phyloP scores from a whole-genome alignment of 2,113 vertebrate species.

The Tupaia tana region DNA sequence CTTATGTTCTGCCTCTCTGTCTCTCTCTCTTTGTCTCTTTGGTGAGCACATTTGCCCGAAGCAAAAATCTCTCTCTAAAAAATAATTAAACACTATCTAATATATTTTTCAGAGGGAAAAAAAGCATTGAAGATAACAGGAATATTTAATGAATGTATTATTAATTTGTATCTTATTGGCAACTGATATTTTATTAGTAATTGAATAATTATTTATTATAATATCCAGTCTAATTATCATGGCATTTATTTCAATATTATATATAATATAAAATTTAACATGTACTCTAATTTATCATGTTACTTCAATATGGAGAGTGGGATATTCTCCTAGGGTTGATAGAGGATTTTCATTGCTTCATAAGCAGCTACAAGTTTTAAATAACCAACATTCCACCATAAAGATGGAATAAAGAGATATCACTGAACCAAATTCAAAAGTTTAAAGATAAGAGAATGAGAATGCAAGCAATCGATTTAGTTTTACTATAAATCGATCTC shows the following conservation, averaged over 20 bases:
- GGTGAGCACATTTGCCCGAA: too few species aligned
- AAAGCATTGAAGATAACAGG: neutral
- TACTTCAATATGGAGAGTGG: neutral
- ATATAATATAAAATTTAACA: neutral
- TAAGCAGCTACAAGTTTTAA: neutral
- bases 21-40: too few species aligned
- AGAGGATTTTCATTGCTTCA: neutral
- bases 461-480: neutral
- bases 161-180: neutral
- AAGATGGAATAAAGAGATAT: neutral
- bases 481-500: neutral
- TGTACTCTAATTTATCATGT: neutral
- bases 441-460: neutral
- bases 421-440: neutral
- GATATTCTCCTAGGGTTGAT: neutral
- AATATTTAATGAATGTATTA: constrained; percentile 9
- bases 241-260: neutral
- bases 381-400: neutral
- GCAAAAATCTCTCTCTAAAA: too few species aligned
- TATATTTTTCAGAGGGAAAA: neutral
- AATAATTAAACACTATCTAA: neutral
- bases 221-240: neutral
- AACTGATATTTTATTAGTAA: constrained; percentile 28
- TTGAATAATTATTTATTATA: neutral
- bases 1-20: too few species aligned